Evolutionary conservation across 2,797 vertebrate genomes (phyloP), one percentile per base, ranked within the genome.

Genomic region (Aythya fuligula): DNA sequence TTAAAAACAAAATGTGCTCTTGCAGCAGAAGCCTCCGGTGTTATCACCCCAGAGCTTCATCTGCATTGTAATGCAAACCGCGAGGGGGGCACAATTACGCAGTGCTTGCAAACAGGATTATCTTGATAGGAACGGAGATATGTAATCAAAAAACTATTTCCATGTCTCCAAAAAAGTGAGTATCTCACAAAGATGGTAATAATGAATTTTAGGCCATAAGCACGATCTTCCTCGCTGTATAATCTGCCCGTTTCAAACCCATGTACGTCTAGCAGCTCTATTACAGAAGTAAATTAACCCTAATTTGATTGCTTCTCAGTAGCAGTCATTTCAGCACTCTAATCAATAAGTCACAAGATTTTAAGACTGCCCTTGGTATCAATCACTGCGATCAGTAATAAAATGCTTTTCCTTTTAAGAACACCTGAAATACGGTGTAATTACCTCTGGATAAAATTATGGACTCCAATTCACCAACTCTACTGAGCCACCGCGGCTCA

Each of bases 291-390:
- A 56, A 94, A 93, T 94, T 86, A 95, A 82, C 80, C 83, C 83
- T 94, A 91, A 94, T 93, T 94, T 73, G 76, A 94, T 94, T 85
- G 85, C 86, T 67, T 32, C 90, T 73, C 61, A 13, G 77, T 43
- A 78, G 75, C 85, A 66, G 87, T 38, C 10, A 13, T 74, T 95
- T 77, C 79, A 20, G 79, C 3, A 6, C 82, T 88, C 79, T 64
- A 24, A 93, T 93, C 93, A 86, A 93, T 94, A 96, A 94, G 79
- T 90, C 91, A 91, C 74, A 34, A 54, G 76, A 53, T 66, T 91
- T 90, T 73, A 91, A 12, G 73, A 57, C 77, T 70, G 83, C 87
- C 74, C 87, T 91, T 3, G 3, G 62, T 92, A 89, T 88, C 93
- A 88, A 83, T 92, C 95, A 76, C 6, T 49, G 85, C 66, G 56